These are phyloP conservation scores for Elegia similella DNA, from an alignment of 2,888 invertebrate species.

Conservation along the genomic window DNA sequence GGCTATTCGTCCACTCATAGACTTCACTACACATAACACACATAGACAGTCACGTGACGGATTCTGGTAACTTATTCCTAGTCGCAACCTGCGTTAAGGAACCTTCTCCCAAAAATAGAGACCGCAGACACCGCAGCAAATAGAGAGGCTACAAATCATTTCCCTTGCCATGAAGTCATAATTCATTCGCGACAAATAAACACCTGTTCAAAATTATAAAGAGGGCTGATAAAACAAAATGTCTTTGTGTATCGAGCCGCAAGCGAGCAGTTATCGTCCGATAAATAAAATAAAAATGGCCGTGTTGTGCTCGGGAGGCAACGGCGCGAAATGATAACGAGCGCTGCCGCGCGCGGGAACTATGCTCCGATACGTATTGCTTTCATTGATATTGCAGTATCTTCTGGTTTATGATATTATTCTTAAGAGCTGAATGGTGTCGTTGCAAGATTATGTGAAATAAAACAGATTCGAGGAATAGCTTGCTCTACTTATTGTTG, in stretches of 20 bases:
- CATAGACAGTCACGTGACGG: too few relatives aligned
- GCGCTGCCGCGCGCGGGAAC: not conserved
- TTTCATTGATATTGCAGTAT: constrained; percentile 9
- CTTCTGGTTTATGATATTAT: too few relatives aligned
- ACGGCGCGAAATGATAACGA: constrained; percentile 34
- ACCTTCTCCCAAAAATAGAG: too few relatives aligned
- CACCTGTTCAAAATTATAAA: constrained; percentile 40
- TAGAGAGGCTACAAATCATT: not conserved
- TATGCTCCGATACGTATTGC: constrained; percentile 15
- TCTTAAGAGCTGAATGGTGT: too few relatives aligned
- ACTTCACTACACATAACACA: too few relatives aligned
- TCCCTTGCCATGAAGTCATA: not conserved
- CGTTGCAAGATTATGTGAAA: too few relatives aligned
- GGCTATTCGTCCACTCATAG: too few relatives aligned
- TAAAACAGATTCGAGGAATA: too few relatives aligned
- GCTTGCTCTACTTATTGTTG: too few relatives aligned
- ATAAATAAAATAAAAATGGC: constrained; percentile 37
- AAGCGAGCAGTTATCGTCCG: constrained; percentile 41
- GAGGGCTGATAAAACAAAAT: constrained; percentile 20
- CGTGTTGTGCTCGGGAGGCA: constrained; percentile 32
- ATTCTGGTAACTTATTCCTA: too few relatives aligned
- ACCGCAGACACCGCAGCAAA: too few relatives aligned
- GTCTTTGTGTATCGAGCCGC: constrained; percentile 39
- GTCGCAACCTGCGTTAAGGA: too few relatives aligned
- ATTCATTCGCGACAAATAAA: constrained; percentile 2